A percentile compares a stretch with the other conserved stretches of the same genome.
Conservation (phyloP, 2,113 vertebrate species). For the Felis chaus region DNA sequence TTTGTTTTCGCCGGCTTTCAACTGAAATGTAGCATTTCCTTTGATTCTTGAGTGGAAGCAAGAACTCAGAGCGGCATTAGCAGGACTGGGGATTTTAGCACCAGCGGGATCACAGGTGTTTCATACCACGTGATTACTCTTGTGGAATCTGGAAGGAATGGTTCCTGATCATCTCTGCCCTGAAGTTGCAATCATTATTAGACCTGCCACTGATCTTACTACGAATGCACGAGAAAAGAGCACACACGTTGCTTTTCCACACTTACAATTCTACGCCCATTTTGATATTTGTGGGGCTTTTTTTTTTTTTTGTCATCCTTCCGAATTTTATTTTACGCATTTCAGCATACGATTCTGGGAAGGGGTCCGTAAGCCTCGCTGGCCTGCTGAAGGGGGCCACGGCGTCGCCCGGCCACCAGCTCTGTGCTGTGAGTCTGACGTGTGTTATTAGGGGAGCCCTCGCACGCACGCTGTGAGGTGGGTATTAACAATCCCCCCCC, state of each 20-base stretch:
- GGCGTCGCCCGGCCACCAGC: rapidly evolving
- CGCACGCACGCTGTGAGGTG: background rate
- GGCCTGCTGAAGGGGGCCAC: background rate
- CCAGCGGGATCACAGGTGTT: rapidly evolving
- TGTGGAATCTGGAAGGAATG: background rate
- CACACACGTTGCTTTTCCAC: background rate
- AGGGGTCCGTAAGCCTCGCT: background rate
- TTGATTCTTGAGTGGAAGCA: too few relatives aligned
- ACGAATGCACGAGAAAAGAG: background rate
- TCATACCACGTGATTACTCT: rapidly evolving
- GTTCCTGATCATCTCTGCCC: background rate
- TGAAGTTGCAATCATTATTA: rapidly evolving
- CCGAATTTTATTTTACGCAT: background rate
- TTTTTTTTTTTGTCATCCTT: background rate
- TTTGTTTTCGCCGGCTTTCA: background rate
- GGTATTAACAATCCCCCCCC: background rate
- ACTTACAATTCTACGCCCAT: too few relatives aligned
- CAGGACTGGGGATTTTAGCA: rapidly evolving
- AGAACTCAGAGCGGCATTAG: background rate
- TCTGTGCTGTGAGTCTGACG: rapidly evolving
- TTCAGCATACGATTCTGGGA: background rate
- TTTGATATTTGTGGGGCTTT: too few relatives aligned
- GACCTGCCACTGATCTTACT: background rate
- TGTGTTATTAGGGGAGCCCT: too few relatives aligned
- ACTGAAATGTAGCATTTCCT: background rate